Conservation (phyloP, 2,113 vertebrate genomes). For the Cathartes aura region DNA sequence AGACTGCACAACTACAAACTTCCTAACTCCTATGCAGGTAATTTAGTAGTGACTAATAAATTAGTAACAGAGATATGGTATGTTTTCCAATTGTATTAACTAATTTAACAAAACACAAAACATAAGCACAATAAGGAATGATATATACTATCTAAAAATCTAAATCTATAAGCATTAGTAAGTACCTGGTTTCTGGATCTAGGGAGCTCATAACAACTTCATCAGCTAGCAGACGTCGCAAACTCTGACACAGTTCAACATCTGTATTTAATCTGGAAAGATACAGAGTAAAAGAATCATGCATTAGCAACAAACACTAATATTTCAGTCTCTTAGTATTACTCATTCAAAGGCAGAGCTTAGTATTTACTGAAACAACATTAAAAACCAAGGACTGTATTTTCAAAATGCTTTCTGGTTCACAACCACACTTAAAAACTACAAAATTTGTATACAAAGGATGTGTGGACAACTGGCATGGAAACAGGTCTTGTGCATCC, state of each 20-base stretch:
- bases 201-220: constrained; percentile 81
- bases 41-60: background rate
- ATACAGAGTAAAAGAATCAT: background rate
- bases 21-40: background rate
- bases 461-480: background rate
- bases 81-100: background rate
- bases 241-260: constrained; percentile 89
- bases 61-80: background rate
- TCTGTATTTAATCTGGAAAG: constrained; percentile 93
- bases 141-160: background rate
- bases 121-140: background rate
- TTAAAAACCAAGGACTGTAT: background rate
- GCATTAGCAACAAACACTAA: background rate
- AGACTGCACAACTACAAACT: background rate
- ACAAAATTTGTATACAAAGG: background rate
- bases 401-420: background rate
- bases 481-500: background rate
- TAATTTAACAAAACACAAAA: background rate
- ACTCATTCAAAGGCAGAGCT: background rate
- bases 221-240: constrained; percentile 84
- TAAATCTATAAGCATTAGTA: background rate
- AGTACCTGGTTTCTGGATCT: constrained; percentile 92
- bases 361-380: background rate
- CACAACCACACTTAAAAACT: background rate
- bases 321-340: background rate